Evolutionary conservation across 2,797 vertebrate species (phyloP).

Genomic region (Tokudaia tokunoshimensis): DNA sequence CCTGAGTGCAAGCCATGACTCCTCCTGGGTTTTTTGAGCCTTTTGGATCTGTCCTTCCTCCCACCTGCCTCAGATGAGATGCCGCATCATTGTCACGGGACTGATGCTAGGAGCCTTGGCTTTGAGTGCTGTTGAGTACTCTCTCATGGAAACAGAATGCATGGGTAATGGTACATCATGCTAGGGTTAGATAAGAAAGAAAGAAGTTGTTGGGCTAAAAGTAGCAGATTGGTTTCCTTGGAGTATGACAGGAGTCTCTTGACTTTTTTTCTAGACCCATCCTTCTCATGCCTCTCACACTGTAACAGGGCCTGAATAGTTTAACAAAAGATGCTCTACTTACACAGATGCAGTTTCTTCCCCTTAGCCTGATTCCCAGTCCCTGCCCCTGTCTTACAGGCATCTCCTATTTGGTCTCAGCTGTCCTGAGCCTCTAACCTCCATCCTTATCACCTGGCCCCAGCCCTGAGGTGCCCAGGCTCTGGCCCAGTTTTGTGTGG

Average conservation of each 20-base stretch:
- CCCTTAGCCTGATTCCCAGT: not conserved
- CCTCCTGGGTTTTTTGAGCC: not conserved
- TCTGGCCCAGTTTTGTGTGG: too few relatives aligned
- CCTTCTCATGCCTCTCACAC: not conserved
- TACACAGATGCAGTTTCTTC: not conserved
- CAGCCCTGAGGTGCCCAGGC: not conserved
- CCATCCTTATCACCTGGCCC: not conserved
- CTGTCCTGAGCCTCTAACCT: not conserved
- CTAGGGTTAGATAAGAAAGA: not conserved
- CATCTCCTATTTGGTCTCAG: not conserved
- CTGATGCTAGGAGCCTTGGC: not conserved
- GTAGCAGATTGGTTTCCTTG: not conserved
- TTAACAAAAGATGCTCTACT: not conserved
- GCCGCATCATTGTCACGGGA: fast-evolving
- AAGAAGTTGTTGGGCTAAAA: not conserved
- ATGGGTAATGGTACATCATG: not conserved
- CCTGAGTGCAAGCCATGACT: not conserved
- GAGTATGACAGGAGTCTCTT: not conserved
- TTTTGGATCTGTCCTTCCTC: not conserved
- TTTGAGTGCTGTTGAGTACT: not conserved
- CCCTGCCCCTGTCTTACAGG: not conserved
- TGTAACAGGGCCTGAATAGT: not conserved
- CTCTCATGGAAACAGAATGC: not conserved
- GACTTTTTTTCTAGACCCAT: not conserved
- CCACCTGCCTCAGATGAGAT: not conserved